phyloP scores from a whole-genome alignment of 1,140 invertebrate species.

The Macrotrachela quadricornifera region DNA sequence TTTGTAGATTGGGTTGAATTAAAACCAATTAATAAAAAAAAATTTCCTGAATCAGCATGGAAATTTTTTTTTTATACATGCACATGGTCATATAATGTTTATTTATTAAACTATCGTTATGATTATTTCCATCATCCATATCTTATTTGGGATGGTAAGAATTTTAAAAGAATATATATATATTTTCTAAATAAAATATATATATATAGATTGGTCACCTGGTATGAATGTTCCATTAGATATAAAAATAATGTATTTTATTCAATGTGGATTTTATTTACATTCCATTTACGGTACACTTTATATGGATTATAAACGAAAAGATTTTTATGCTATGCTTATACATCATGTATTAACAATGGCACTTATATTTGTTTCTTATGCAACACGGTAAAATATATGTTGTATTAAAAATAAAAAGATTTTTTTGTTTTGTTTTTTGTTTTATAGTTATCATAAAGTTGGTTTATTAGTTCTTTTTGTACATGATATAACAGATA shows the following conservation, averaged over 20 bases:
- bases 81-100: slow-evolving; percentile 17
- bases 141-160: slow-evolving; percentile 20
- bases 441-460: slow-evolving; percentile 18
- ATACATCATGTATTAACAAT: slow-evolving; percentile 30
- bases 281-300: slow-evolving; percentile 32
- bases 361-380: slow-evolving; percentile 23
- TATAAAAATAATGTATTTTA: slow-evolving; percentile 23
- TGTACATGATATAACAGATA: slow-evolving; percentile 29
- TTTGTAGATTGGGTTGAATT: slow-evolving; percentile 3
- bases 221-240: slow-evolving; percentile 13
- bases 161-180: neutral
- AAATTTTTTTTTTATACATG: slow-evolving; percentile 21
- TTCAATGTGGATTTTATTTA: slow-evolving; percentile 29
- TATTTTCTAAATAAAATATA: neutral
- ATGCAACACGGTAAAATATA: slow-evolving; percentile 17
- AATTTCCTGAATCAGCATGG: slow-evolving; percentile 28
- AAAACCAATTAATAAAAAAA: slow-evolving; percentile 9
- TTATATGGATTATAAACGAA: slow-evolving; percentile 28
- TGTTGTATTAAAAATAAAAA: too few species aligned
- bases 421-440: neutral
- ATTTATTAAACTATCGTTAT: slow-evolving; percentile 14
- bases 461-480: slow-evolving; percentile 27
- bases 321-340: slow-evolving; percentile 26
- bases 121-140: slow-evolving; percentile 18
- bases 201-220: slow-evolving; percentile 14